Conservation (phyloP, 1,140 invertebrate species). For the Paraescarpia echinospica region DNA sequence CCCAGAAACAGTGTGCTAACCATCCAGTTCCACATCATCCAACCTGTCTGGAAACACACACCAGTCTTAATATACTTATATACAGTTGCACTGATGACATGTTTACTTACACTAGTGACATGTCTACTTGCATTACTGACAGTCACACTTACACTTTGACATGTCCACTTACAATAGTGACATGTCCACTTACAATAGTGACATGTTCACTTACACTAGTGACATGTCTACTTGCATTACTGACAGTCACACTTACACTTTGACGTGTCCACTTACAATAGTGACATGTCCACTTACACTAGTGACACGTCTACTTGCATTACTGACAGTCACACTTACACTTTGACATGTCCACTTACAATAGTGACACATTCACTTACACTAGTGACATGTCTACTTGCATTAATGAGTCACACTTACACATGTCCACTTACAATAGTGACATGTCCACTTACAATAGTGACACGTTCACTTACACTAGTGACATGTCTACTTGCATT, state of each 20-base stretch:
- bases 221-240: too few species aligned
- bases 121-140: too few species aligned
- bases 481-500: neutral
- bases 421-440: neutral
- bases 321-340: neutral
- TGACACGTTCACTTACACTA: too few species aligned
- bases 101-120: too few species aligned
- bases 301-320: neutral
- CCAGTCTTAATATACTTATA: neutral
- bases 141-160: neutral
- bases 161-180: neutral
- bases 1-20: slow-evolving; percentile 57
- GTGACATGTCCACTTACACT: too few species aligned
- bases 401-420: neutral
- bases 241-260: neutral
- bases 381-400: too few species aligned
- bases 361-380: too few species aligned
- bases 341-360: slow-evolving; percentile 7
- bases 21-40: slow-evolving; percentile 72
- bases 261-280: neutral
- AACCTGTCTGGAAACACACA: slow-evolving; percentile 59
- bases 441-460: too few species aligned
- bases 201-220: neutral
- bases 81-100: too few species aligned
- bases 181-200: slow-evolving; percentile 65